Percentiles rank a stretch among this genome's conserved stretches.
Conservation (phyloP, 1,140 invertebrate species). For the Ephestia elutella region DNA sequence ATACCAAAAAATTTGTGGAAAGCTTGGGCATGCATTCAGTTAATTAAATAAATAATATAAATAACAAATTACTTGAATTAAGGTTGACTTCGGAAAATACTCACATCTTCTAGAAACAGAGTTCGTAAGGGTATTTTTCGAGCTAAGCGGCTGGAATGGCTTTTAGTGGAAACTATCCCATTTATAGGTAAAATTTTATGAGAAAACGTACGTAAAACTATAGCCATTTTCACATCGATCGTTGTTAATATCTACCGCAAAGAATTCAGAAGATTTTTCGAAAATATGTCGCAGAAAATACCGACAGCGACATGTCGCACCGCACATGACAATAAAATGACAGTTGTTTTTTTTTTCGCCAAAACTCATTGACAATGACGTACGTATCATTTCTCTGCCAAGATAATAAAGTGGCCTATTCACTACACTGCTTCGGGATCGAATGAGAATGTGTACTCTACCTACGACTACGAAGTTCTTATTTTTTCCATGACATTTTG, state of each 20-base stretch:
- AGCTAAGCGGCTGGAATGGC: conserved; percentile 58
- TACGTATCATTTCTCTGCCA: too few species aligned
- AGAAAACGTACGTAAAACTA: conserved; percentile 63
- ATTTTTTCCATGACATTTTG: too few species aligned
- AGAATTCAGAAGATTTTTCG: conserved; percentile 29
- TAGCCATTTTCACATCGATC: conserved; percentile 57
- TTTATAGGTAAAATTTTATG: conserved; percentile 67
- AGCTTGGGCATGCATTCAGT: neutral
- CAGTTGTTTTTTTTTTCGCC: conserved; percentile 7
- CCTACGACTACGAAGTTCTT: too few species aligned
- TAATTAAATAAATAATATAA: neutral
- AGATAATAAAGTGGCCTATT: too few species aligned
- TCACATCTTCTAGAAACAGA: conserved; percentile 69
- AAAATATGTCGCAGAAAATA: conserved; percentile 41
- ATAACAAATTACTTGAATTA: conserved; percentile 8
- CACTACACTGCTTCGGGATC: too few species aligned
- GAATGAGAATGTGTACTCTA: too few species aligned
- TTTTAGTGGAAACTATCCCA: conserved; percentile 66
- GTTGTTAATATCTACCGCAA: conserved; percentile 25
- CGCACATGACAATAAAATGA: conserved; percentile 15
- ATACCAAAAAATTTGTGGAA: conserved; percentile 7
- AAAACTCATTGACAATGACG: too few species aligned
- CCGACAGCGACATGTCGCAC: conserved; percentile 22
- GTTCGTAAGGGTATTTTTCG: conserved; percentile 61
- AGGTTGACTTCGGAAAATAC: conserved; percentile 28